Percentiles rank a stretch among this genome's conserved stretches.
These are phyloP conservation scores for Nephrocerus scutellatus DNA, from an alignment of 2,888 invertebrate genomes.

Conservation along the genomic window DNA sequence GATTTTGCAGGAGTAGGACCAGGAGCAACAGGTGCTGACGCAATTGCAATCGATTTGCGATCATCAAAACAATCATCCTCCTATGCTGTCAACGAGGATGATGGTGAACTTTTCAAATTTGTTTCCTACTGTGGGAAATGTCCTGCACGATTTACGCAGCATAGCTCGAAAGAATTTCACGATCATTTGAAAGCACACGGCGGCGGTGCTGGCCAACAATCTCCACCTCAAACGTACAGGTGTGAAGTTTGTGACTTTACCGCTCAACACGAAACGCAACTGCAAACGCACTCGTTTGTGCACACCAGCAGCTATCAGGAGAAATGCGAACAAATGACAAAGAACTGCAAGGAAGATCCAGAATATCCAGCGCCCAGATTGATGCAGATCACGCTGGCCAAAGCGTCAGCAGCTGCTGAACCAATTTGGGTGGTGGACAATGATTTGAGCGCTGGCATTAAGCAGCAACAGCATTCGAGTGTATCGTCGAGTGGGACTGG, in stretches of 20 bases:
- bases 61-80: too few relatives aligned
- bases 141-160: conserved; percentile 65
- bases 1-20: conserved; percentile 8
- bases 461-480: conserved; percentile 22
- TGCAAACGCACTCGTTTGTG: conserved; percentile 62
- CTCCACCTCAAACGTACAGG: conserved; percentile 51
- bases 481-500: conserved; percentile 17
- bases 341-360: conserved; percentile 58
- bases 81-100: conserved; percentile 15
- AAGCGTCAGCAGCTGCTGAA: conserved; percentile 25
- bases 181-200: conserved; percentile 56
- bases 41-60: conserved; percentile 17
- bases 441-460: conserved; percentile 28
- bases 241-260: conserved; percentile 75
- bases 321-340: conserved; percentile 62
- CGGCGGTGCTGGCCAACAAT: conserved; percentile 19
- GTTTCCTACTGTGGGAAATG: conserved; percentile 74
- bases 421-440: conserved; percentile 45
- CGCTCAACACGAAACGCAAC: conserved; percentile 61
- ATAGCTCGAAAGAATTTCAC: conserved; percentile 65
- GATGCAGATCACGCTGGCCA: conserved; percentile 42
- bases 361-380: conserved; percentile 59
- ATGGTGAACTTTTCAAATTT: conserved; percentile 35
- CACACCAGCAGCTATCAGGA: conserved; percentile 75
- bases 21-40: conserved; percentile 4